These are phyloP conservation scores for Xestia sexstrigata DNA, from an alignment of 2,888 invertebrate genomes.

Conservation along the genomic window DNA sequence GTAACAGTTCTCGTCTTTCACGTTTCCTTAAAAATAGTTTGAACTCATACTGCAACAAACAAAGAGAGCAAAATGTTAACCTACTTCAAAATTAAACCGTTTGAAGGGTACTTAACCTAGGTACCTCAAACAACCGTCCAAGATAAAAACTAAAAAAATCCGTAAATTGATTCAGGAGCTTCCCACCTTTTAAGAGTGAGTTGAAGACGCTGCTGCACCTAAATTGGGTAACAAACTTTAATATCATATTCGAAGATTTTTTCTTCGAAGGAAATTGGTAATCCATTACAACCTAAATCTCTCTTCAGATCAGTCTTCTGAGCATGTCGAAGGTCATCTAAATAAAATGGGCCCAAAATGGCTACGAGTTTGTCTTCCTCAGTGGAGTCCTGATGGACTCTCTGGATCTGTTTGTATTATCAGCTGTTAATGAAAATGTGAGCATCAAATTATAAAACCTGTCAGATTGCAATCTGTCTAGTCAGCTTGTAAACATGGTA, in stretches of 20 bases:
- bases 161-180: background rate
- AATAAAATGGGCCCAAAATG: no score
- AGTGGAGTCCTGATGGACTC: no score
- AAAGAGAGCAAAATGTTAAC: background rate
- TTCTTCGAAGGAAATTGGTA: background rate
- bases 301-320: no score
- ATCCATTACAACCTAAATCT: background rate
- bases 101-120: background rate
- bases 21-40: conserved; percentile 86
- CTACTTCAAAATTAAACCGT: background rate
- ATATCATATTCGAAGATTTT: background rate
- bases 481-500: no score
- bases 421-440: no score
- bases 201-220: background rate
- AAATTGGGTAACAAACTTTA: background rate
- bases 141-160: background rate
- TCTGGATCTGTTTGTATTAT: no score
- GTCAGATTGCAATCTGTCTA: no score
- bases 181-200: background rate
- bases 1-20: conserved; percentile 83
- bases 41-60: conserved; percentile 82
- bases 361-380: no score
- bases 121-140: background rate
- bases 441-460: no score
- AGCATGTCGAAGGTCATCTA: no score